These are phyloP conservation scores for Hirundichthys speculiger DNA, from an alignment of 2,113 vertebrate genomes.

Conservation along the genomic window DNA sequence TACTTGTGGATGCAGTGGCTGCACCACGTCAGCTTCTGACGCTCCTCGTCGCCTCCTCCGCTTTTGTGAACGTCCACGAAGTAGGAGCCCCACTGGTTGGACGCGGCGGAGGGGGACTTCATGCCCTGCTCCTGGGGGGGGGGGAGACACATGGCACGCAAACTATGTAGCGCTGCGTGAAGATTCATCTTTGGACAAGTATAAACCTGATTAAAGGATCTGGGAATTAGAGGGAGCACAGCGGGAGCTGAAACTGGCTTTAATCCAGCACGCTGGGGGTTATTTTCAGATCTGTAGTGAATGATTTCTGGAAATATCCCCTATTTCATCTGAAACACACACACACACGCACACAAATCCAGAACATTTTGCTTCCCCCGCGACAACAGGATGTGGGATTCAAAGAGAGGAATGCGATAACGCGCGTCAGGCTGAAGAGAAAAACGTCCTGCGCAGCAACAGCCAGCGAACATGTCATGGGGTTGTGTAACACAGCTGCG, in stretches of 20 bases:
- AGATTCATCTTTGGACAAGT: conserved; percentile 41
- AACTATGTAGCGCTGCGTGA: conserved; percentile 15
- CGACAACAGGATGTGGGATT: conserved; percentile 32
- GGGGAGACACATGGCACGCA: conserved; percentile 25
- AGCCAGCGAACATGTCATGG: too few relatives aligned
- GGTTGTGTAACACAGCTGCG: too few relatives aligned
- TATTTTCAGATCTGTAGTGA: conserved; percentile 4
- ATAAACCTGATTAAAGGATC: conserved; percentile 31
- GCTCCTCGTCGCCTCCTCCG: conserved; percentile 80
- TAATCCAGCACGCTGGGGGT: conserved; percentile 2
- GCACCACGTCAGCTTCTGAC: conserved; percentile 86
- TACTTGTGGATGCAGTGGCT: conserved; percentile 90
- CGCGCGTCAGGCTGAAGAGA: too few relatives aligned
- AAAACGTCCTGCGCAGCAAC: too few relatives aligned
- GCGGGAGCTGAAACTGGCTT: conserved; percentile 11
- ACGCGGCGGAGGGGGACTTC: conserved; percentile 83
- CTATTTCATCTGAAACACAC: too few relatives aligned
- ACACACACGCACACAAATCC: not conserved
- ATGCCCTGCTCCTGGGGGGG: conserved; percentile 79
- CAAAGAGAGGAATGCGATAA: too few relatives aligned
- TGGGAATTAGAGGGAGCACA: conserved; percentile 5
- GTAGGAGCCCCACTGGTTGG: conserved; percentile 94
- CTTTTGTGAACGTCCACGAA: conserved; percentile 84
- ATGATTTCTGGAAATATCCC: conserved; percentile 27
- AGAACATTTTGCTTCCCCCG: not conserved